Base-by-base conservation (phyloP, 2,797 vertebrate genomes). In the Brachymystax lenok region DNA sequence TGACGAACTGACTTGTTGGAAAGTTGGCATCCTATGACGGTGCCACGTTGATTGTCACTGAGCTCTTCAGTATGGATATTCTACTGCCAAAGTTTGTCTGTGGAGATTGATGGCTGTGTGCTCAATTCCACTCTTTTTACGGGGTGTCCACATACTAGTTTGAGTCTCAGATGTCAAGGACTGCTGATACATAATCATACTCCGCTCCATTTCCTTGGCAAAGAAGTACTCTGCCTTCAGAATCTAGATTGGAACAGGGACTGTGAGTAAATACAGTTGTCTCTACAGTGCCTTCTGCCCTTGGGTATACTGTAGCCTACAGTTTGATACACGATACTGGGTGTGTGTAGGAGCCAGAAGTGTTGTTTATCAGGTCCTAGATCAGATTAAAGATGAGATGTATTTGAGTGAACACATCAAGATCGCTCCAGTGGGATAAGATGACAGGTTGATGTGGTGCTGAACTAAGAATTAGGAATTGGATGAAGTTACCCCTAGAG, bases 91-190 rank as follows among this genome's bases (percentile, higher is more conserved):
- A 7, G 35, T 35, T 35, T 35, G 35, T 35, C 35, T 35, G 35
- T 35, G 6, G 35, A 35, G 33, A 35, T 35, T 35, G 6, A 35
- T 35, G 35, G 35, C 35, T 35, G 35, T 35, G 35, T 7, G 35
- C 35, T 35, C 35, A 35, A 7, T 35, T 35, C 6, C 35, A 35
- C 35, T 40, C 8, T 40, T 40, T 40, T 46, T 3, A 46, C 12
- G 10, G 40, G 40, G 10, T 46, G 10, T 46, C 40, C 10, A 46
- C 40, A 46, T 46, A 46, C 40, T 46, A 46, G 40, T 46, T 52
- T 27, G 24, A 24, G 28, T 69, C 40, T 51, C 68, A 19, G 56
- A 66, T 67, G 52, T 79, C 77, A 79, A 70, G 24, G 52, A 71
- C 56, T 66, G 59, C 54, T 28, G 28, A 66, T 16, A 66, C 5